Conservation (phyloP, 2,888 invertebrate species). For the Epinotia bilunana region DNA sequence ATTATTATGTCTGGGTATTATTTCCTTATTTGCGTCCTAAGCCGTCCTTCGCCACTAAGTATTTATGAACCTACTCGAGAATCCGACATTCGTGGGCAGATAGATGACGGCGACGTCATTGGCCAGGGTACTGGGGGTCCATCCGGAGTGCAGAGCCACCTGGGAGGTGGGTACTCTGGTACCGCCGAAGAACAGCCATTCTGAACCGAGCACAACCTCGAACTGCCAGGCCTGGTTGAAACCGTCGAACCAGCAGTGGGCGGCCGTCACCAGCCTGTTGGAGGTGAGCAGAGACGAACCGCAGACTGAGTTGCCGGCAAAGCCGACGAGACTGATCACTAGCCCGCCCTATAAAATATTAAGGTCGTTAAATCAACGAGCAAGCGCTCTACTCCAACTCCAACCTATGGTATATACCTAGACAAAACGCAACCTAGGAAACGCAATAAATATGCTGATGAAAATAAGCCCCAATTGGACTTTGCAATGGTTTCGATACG, state of each 20-base stretch:
- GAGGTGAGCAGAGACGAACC: constrained; percentile 45
- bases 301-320: constrained; percentile 46
- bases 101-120: constrained; percentile 48
- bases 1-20: background rate
- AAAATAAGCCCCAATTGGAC: too few relatives aligned
- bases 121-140: constrained; percentile 33
- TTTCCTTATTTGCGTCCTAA: background rate
- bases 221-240: constrained; percentile 44
- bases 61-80: constrained; percentile 34
- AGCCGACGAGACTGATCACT: constrained; percentile 40
- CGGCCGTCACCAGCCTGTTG: constrained; percentile 47
- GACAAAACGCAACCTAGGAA: too few relatives aligned
- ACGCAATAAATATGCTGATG: too few relatives aligned
- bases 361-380: too few relatives aligned
- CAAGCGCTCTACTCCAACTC: too few relatives aligned
- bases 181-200: constrained; percentile 47
- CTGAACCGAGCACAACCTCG: constrained; percentile 46
- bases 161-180: constrained; percentile 40
- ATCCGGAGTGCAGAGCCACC: constrained; percentile 42
- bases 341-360: constrained; percentile 46
- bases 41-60: background rate
- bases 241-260: constrained; percentile 49
- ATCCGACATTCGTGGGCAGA: constrained; percentile 39
- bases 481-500: too few relatives aligned
- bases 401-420: too few relatives aligned